Base-by-base conservation (phyloP, 2,888 invertebrate species). In the Ecdyonurus torrentis region DNA sequence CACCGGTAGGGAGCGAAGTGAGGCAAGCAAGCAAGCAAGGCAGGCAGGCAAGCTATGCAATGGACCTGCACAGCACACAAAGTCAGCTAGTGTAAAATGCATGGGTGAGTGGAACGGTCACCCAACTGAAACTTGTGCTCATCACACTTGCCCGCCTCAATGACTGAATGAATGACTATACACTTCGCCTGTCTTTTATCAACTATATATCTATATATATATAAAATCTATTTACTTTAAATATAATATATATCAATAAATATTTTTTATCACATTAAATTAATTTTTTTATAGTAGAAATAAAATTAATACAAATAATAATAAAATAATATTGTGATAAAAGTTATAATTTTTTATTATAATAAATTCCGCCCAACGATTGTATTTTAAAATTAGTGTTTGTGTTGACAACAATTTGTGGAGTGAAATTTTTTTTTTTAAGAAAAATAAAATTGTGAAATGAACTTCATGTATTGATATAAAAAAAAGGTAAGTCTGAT, bases 31-130 rank as follows among this genome's bases (percentile, higher is more conserved):
- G 15, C 37, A 15, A 37, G 15, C 37, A 15, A 5, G 37, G 37
- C 37, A n/a, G 37, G 37, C 37, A 37, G 37, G 37, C 7, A 5
- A 15, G 37, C 37, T 10, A 37, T 37, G 37, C 37, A 37, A 37
- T 37, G 37, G 37, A 37, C 37, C 37, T 10, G n/a, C n/a, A n/a
- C n/a, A n/a, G n/a, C 55, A 55, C 7, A 22, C 55, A 20, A n/a
- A 55, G 19, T 20, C 55, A 55, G 55, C 55, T 55, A 55, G 55
- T 55, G 55, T 55, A 55, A 55, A 55, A 55, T 22, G n/a, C 22
- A 55, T n/a, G 55, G 55, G 55, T 55, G 55, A 55, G 22, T 55
- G 55, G 55, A 55, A 55, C 55, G 55, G 55, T 55, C 55, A 55
- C 22, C 55, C 55, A 55, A 18, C 19, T 55, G 37, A 37, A 37